phyloP scores from a whole-genome alignment of 2,113 vertebrate species.

The Anas platyrhynchos region DNA sequence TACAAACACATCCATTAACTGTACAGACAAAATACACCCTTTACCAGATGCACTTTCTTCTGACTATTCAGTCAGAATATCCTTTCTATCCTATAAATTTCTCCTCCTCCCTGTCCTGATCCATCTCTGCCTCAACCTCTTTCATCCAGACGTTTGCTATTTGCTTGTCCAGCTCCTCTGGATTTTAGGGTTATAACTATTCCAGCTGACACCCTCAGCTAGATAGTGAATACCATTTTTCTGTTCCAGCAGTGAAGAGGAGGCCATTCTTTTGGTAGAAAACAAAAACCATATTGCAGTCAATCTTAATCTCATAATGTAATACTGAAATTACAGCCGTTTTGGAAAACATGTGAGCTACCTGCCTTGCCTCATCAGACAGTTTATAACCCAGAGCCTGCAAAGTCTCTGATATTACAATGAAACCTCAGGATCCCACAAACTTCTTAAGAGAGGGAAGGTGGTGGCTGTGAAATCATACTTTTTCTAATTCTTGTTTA shows the following conservation, averaged over 20 bases:
- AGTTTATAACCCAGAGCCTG: neutral
- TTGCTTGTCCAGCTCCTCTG: neutral
- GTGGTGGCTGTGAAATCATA: neutral
- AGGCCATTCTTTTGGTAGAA: neutral
- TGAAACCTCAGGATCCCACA: neutral
- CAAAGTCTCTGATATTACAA: neutral
- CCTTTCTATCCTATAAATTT: neutral
- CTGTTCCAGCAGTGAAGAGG: neutral
- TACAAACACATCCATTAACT: neutral
- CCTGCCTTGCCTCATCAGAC: neutral
- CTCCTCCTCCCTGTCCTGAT: neutral
- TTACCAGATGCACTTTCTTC: neutral
- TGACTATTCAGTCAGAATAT: neutral
- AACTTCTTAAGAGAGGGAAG: neutral
- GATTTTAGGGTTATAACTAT: neutral
- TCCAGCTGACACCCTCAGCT: neutral
- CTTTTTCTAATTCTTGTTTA: neutral
- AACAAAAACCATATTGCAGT: neutral
- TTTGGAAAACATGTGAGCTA: neutral
- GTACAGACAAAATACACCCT: rapidly evolving
- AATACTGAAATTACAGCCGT: neutral
- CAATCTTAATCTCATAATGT: neutral
- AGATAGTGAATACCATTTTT: neutral
- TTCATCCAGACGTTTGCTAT: neutral
- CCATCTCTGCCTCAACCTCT: neutral